Evolutionary conservation across 2,113 vertebrate species (phyloP), one percentile per base, ranked within the genome.

Genomic region (Urocitellus parryii): DNA sequence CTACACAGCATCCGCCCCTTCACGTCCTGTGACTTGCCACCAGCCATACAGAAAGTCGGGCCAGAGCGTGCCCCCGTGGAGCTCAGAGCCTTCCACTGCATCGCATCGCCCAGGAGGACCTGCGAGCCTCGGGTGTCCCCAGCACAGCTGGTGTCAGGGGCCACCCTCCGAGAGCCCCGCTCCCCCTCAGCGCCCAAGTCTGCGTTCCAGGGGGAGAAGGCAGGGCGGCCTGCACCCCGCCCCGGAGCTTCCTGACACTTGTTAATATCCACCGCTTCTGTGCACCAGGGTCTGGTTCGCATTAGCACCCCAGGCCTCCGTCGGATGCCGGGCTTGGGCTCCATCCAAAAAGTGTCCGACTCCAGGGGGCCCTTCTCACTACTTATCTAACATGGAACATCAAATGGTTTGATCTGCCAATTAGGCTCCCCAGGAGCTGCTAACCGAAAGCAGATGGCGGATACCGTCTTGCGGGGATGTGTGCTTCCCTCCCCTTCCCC

Each of bases 361-460:
- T 88, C 45, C 12, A 3, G 93, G 34, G 13, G 90, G 25, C 80
- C 42, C 89, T 14, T 68, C 93, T 84, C 72, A 94, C 32, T 14
- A 87, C 87, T 97, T 91, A 92, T 97, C 98, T 97, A 91, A 96
- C 95, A 3, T 8, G 68, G 84, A 96, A 96, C 97, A 96, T 93
- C 65, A 56, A 61, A 68, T 13, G 95, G 94, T 95, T 98, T 98
- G 98, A 98, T 98, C 86, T 96, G 94, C 89, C 98, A 97, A 97
- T 98, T 95, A 97, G 98, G 92, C 97, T 4, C 94, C 83, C 81
- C 88, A 9, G 0, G 97, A 96, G 98, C 96, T 11, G 97, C 98
- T 98, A 98, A 96, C 67, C 39, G 90, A 96, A 93, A 98, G 97
- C 98, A 98, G 98, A 97, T 98, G 98, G 98, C 84, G 81, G 53